A percentile compares a stretch with the other conserved stretches of the same genome.
Evolutionary conservation across 2,113 vertebrate genomes (phyloP).

Genomic region (Phrynocephalus versicolor): DNA sequence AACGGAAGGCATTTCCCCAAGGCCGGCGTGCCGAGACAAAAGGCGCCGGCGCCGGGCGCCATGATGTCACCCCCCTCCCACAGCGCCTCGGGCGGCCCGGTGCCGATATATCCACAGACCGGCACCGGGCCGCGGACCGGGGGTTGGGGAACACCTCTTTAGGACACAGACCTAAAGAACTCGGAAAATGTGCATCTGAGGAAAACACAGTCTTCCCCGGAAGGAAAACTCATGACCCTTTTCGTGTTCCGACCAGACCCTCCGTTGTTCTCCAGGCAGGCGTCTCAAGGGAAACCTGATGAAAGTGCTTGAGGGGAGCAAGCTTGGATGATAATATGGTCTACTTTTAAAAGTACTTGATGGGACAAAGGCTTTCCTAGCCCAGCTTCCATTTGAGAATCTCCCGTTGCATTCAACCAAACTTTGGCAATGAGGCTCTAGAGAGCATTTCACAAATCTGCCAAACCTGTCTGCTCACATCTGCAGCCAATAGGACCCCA

Average conservation of each 20-base stretch:
- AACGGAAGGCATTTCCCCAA: too few species aligned
- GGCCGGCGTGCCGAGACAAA: too few species aligned
- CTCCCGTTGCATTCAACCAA: fast-evolving
- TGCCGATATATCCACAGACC: too few species aligned
- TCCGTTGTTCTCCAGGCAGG: too few species aligned
- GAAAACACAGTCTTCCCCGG: neutral
- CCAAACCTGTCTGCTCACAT: neutral
- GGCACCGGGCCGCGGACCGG: too few species aligned
- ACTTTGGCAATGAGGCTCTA: neutral
- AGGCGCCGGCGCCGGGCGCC: too few species aligned
- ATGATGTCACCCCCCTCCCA: too few species aligned
- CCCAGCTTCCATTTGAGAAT: neutral
- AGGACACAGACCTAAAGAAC: too few species aligned
- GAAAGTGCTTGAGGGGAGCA: neutral
- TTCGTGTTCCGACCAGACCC: too few species aligned
- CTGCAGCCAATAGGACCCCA: neutral
- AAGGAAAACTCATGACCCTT: neutral
- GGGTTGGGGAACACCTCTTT: too few species aligned
- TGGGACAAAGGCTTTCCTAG: neutral
- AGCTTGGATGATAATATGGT: neutral
- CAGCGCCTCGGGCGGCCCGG: too few species aligned
- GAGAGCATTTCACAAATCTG: neutral
- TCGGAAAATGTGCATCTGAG: neutral
- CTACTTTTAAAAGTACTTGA: neutral
- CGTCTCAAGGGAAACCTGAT: neutral